Evolutionary conservation across 2,797 vertebrate species (phyloP).

Genomic region (Pseudochromis fuscus): DNA sequence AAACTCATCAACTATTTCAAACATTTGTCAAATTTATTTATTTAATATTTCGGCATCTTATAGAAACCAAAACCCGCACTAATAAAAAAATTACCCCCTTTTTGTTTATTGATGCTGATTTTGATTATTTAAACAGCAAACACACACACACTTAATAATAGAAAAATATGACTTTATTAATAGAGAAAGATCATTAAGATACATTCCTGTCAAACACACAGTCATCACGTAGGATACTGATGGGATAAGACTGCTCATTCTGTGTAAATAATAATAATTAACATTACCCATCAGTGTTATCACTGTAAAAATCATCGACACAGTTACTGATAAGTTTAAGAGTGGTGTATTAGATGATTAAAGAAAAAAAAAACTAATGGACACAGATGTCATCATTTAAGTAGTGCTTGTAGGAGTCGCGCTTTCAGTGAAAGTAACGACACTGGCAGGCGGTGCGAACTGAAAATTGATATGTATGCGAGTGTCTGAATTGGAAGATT

Average conservation of each 20-base stretch:
- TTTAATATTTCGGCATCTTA: no score
- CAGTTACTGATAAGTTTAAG: slow-evolving; percentile 57
- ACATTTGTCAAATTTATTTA: not conserved
- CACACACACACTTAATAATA: slow-evolving; percentile 52
- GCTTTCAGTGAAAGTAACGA: slow-evolving; percentile 2
- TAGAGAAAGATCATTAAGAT: slow-evolving; percentile 77
- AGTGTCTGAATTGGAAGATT: slow-evolving; percentile 35
- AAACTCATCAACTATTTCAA: not conserved
- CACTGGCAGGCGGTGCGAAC: not conserved
- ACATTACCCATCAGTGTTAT: slow-evolving; percentile 47
- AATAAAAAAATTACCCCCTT: not conserved
- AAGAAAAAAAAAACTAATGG: slow-evolving; percentile 17
- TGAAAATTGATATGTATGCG: slow-evolving; percentile 18
- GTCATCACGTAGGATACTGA: slow-evolving; percentile 74
- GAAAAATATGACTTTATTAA: slow-evolving; percentile 83
- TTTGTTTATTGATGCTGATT: not conserved
- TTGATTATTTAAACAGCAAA: not conserved
- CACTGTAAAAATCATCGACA: slow-evolving; percentile 56
- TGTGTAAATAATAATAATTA: slow-evolving; percentile 70
- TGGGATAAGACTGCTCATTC: slow-evolving; percentile 83
- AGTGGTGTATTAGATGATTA: slow-evolving; percentile 45
- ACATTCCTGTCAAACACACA: slow-evolving; percentile 78
- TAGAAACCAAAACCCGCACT: no score
- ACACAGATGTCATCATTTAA: slow-evolving; percentile 41
- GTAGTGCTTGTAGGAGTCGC: slow-evolving; percentile 29